Percentiles rank a stretch among this genome's conserved stretches.
phyloP scores from a whole-genome alignment of 2,113 vertebrate genomes.

The human (Homo sapiens) region DNA sequence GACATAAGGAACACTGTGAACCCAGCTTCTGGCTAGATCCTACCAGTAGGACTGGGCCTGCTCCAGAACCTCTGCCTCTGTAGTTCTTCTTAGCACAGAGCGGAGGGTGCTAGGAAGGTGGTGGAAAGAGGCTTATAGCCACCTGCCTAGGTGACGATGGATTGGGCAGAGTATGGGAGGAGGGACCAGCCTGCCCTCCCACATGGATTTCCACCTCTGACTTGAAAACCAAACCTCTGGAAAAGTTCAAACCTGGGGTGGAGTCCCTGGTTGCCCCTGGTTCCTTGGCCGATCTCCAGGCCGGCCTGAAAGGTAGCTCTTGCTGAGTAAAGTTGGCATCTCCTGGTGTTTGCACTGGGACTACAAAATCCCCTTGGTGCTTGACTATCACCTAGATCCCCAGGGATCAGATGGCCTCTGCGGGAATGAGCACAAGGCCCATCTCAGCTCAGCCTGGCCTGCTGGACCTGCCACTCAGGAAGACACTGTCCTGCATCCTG shows the following conservation, averaged over 20 bases:
- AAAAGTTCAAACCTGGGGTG: neutral
- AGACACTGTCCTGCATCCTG: fast-evolving
- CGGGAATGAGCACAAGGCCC: neutral
- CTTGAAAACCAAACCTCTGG: neutral
- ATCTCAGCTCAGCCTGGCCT: fast-evolving
- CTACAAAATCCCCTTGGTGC: neutral
- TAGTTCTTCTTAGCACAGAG: neutral
- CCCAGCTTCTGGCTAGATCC: neutral
- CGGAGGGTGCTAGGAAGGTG: neutral
- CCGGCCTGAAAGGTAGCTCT: neutral
- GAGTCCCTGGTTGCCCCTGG: neutral
- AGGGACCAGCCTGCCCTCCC: neutral
- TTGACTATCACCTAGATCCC: neutral
- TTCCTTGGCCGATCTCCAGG: constrained; percentile 18
- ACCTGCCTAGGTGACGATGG: neutral
- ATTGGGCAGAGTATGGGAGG: neutral
- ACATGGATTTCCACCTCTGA: neutral
- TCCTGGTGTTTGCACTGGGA: neutral
- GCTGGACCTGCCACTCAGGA: neutral
- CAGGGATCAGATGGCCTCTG: neutral
- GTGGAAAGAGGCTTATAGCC: neutral
- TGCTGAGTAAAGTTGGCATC: neutral
- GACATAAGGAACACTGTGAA: neutral
- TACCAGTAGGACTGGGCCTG: neutral
- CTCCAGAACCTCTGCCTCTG: fast-evolving